phyloP scores from a whole-genome alignment of 23 tunicate genomes.

The Styela plicata region DNA sequence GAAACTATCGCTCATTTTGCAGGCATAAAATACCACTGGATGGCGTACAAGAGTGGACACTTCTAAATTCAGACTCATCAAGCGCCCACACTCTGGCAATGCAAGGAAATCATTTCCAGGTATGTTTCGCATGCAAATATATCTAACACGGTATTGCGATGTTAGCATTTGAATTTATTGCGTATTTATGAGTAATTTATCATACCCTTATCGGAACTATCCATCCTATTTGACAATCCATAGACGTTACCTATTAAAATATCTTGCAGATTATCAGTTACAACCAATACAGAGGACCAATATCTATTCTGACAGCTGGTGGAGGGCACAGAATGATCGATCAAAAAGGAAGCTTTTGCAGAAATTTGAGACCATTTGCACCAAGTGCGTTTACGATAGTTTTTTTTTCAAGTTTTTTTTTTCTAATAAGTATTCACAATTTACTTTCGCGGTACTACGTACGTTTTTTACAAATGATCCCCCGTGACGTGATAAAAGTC shows the following conservation, averaged over 20 bases:
- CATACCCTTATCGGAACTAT: no score
- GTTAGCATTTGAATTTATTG: not conserved
- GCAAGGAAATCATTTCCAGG: constrained; percentile 24
- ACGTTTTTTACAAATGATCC: no score
- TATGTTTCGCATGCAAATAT: not conserved
- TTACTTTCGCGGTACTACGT: no score
- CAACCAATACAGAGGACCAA: constrained; percentile 26
- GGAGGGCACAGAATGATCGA: not conserved
- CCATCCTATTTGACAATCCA: no score
- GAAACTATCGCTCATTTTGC: no score
- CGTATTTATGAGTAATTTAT: no score
- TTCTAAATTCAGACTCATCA: constrained; percentile 16
- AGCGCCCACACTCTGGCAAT: constrained; percentile 12
- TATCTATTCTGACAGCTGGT: constrained; percentile 2
- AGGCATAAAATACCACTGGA: constrained; percentile 15
- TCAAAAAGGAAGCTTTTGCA: constrained; percentile 14
- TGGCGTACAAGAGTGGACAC: constrained; percentile 25
- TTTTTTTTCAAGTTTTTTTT: no score
- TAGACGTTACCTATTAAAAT: no score
- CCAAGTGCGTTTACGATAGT: no score
- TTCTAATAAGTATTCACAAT: no score
- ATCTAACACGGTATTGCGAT: not conserved
- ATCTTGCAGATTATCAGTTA: constrained; percentile 25
- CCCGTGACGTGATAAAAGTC: no score
- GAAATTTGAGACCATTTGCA: not conserved